A percentile compares a stretch with the other conserved stretches of the same genome.
Conservation (phyloP, 2,113 vertebrate genomes). For the Reinhardtius hippoglossoides region DNA sequence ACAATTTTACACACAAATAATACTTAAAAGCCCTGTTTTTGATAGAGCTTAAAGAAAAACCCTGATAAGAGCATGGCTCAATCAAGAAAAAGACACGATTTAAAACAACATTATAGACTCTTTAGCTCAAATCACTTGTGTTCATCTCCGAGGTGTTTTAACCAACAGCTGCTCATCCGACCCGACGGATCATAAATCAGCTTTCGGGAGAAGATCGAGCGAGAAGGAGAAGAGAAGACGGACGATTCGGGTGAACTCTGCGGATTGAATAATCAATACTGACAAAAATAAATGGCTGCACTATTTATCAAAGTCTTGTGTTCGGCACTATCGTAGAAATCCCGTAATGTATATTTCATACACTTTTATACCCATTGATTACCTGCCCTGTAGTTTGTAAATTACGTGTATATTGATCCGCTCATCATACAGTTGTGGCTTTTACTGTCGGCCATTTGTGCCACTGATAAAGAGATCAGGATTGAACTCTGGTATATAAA, state of each 20-base stretch:
- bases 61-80: not conserved
- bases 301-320: slow-evolving; percentile 67
- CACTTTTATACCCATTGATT: slow-evolving; percentile 75
- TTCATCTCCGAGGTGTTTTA: slow-evolving; percentile 59
- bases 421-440: slow-evolving; percentile 58
- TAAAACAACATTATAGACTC: slow-evolving; percentile 42
- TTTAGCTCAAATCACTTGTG: slow-evolving; percentile 4
- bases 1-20: no score
- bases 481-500: slow-evolving; percentile 40
- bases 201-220: slow-evolving; percentile 52
- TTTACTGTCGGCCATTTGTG: slow-evolving; percentile 54
- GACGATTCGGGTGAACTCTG: slow-evolving; percentile 69
- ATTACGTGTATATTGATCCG: slow-evolving; percentile 74
- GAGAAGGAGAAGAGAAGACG: slow-evolving; percentile 67
- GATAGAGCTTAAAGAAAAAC: not conserved
- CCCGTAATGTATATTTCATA: slow-evolving; percentile 78
- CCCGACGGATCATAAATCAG: slow-evolving; percentile 66
- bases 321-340: slow-evolving; percentile 31
- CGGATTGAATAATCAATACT: slow-evolving; percentile 76
- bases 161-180: slow-evolving; percentile 65
- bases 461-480: slow-evolving; percentile 65
- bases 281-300: slow-evolving; percentile 73
- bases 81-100: slow-evolving; percentile 12
- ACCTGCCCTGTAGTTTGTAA: slow-evolving; percentile 74
- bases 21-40: not conserved